Percentiles rank a stretch among this genome's conserved stretches.
Evolutionary conservation across 2,888 invertebrate species (phyloP).

Genomic region (Dolomedes plantarius): DNA sequence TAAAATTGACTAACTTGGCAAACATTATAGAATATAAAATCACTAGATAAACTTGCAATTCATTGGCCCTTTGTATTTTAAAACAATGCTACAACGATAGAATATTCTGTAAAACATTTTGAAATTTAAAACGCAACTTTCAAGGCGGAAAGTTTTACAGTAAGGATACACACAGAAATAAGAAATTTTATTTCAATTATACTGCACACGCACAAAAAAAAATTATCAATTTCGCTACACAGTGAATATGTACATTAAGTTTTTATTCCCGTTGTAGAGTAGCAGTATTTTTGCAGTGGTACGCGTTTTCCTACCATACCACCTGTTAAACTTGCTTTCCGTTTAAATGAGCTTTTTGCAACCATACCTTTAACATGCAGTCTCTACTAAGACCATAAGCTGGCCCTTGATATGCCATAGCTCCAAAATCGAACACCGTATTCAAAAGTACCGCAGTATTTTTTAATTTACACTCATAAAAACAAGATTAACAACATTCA

Average conservation of each 20-base stretch:
- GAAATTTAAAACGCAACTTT: too few species aligned
- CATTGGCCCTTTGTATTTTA: too few species aligned
- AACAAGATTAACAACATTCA: not conserved
- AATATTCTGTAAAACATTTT: too few species aligned
- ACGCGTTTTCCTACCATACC: not conserved
- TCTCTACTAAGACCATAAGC: conserved; percentile 78
- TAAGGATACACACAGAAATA: too few species aligned
- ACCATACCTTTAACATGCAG: conserved; percentile 77
- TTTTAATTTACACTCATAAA: not conserved
- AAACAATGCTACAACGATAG: too few species aligned
- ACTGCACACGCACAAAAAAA: too few species aligned
- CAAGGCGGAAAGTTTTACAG: too few species aligned
- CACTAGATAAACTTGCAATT: too few species aligned
- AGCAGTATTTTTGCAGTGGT: not conserved
- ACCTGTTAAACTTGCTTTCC: conserved; percentile 30
- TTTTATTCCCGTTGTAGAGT: not conserved
- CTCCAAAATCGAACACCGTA: not conserved
- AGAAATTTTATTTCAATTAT: too few species aligned
- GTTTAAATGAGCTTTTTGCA: conserved; percentile 3
- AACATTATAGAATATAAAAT: too few species aligned
- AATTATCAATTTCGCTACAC: not conserved
- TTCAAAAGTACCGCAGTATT: not conserved
- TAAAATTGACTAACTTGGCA: too few species aligned
- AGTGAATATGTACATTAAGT: too few species aligned
- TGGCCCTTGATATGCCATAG: conserved; percentile 77